Base-by-base conservation (phyloP, 2,888 invertebrate species). In the Lottia gigantea region DNA sequence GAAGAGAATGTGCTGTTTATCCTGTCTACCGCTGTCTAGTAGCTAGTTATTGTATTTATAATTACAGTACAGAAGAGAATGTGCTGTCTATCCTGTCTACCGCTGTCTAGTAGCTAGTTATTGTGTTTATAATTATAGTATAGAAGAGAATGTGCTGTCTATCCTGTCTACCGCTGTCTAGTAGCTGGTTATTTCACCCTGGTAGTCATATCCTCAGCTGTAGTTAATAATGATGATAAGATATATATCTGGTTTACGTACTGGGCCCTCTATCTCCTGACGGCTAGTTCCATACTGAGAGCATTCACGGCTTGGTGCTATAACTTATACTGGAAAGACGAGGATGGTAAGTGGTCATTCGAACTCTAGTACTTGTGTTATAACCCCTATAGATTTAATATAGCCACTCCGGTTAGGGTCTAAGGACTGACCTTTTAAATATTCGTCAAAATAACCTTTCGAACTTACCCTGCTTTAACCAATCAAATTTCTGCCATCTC, bases 171-270 rank as follows among this genome's bases (percentile, higher is more conserved):
- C 61, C 62, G 71, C 23, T 70, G 71, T 15, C 25, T 74, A 14
- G 46, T 74, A 47, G 64, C 69, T 19, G 25, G 74, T 12, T 75
- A 78, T 73, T 55, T 70, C 12, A 19, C 74, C 3, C 61, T 69
- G 61, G 67, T 78, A 71, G 66, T 70, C 11, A 15, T 77, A 40
- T 75, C 74, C 71, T 72, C 71, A 26, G 74, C 68, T 11, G n/a
- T 74, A 19, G 45, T 40, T 25, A 68, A 63, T 64, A 70, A 74
- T 66, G 72, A 74, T 15, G 66, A 55, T 46, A 78, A 78, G 70
- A 72, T 76, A 8, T 46, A 77, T 65, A 79, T 79, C 63, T 79
- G 76, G 72, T 66, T 78, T 62, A 79, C 79, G 7, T 76, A 79
- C 71, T 79, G 79, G 79, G 68, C 73, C n/a, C 74, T 73, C 47